A percentile compares a stretch with the other conserved stretches of the same genome.
Evolutionary conservation across 2,797 vertebrate genomes (phyloP).

Genomic region (Hapalemur alaotrensis): DNA sequence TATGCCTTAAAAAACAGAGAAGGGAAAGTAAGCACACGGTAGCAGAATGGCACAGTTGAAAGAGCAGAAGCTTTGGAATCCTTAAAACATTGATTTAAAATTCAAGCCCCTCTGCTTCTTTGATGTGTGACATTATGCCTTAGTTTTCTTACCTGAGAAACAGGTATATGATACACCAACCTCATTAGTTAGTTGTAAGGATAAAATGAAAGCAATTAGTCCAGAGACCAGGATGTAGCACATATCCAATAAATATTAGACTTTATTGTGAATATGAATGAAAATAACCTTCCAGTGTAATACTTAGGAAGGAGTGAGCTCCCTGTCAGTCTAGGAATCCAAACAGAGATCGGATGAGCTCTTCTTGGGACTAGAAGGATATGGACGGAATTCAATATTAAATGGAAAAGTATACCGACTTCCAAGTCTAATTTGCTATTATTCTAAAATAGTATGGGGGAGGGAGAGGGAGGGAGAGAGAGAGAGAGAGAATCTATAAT

Average conservation of each 20-base stretch:
- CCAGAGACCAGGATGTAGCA: not conserved
- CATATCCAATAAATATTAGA: not conserved
- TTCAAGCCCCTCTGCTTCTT: not conserved
- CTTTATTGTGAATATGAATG: not conserved
- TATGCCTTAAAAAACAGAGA: not conserved
- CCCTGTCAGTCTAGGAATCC: not conserved
- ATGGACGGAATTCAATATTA: not conserved
- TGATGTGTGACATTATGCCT: not conserved
- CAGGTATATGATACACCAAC: not conserved
- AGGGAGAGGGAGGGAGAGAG: fast-evolving
- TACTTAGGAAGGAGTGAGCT: not conserved
- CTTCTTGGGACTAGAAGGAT: not conserved
- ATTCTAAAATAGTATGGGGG: not conserved
- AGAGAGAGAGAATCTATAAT: not conserved
- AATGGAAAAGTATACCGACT: not conserved
- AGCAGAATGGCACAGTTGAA: not conserved
- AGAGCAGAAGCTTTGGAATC: not conserved
- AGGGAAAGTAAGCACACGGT: not conserved
- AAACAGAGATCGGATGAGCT: not conserved
- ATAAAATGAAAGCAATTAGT: slow-evolving; percentile 4
- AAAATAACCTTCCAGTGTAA: not conserved
- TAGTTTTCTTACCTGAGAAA: not conserved
- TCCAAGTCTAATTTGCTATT: not conserved
- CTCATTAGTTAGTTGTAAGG: not conserved
- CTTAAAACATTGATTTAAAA: not conserved